Evolutionary conservation across 2,797 vertebrate genomes (phyloP).

Genomic region (Pseudochirops corinnae): DNA sequence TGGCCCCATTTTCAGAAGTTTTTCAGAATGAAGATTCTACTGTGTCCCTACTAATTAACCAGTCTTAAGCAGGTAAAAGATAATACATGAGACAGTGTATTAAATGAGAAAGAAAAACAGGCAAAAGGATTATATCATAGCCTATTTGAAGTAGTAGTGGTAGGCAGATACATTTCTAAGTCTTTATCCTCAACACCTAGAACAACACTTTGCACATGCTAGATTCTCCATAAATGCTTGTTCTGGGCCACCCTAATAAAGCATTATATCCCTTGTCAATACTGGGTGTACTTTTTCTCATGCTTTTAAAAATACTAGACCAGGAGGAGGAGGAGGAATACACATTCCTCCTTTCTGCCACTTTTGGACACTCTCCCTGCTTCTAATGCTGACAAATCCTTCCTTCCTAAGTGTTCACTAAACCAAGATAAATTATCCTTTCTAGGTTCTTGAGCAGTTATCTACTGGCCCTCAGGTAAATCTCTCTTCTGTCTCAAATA

Average conservation of each 20-base stretch:
- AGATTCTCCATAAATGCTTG: background rate
- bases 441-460: background rate
- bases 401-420: background rate
- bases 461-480: background rate
- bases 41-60: background rate
- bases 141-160: background rate
- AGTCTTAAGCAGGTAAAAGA: constrained; percentile 13
- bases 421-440: background rate
- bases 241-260: background rate
- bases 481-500: background rate
- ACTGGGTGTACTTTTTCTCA: background rate
- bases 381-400: background rate
- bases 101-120: constrained; percentile 29
- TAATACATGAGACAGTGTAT: background rate
- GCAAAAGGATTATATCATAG: background rate
- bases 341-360: background rate
- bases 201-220: background rate
- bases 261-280: background rate
- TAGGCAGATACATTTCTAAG: background rate
- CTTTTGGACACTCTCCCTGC: background rate
- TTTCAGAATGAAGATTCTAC: constrained; percentile 32
- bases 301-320: background rate
- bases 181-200: background rate
- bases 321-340: background rate
- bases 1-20: constrained; percentile 67